Conservation (phyloP, 1,140 invertebrate genomes). For the Eciton burchellii region DNA sequence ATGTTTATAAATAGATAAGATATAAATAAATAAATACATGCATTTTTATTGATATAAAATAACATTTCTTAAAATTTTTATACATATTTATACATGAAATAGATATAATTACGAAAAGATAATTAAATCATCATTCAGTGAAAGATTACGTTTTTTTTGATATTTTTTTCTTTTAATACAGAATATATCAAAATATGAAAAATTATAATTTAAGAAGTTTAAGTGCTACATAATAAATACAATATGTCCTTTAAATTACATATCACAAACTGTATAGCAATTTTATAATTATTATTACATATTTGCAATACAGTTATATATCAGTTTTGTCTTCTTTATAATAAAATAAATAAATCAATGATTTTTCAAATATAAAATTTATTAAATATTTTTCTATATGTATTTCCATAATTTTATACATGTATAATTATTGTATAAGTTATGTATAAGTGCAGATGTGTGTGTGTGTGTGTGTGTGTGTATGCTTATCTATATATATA, state of each 20-base stretch:
- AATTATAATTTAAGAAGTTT: neutral
- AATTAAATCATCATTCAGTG: neutral
- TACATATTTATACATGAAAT: neutral
- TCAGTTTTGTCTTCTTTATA: neutral
- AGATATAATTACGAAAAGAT: neutral
- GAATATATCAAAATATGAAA: conserved; percentile 20
- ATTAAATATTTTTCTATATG: neutral
- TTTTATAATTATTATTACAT: conserved; percentile 14
- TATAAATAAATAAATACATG: conserved; percentile 19
- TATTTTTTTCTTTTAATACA: neutral
- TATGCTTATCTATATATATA: too few species aligned
- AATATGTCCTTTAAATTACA: neutral
- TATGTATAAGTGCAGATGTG: too few species aligned
- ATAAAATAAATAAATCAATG: neutral
- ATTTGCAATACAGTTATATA: conserved; percentile 12
- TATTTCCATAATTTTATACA: too few species aligned
- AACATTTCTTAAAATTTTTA: neutral
- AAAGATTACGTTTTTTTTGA: neutral
- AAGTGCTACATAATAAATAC: neutral
- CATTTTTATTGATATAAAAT: neutral
- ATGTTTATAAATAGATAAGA: conserved; percentile 7
- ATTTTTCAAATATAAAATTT: neutral
- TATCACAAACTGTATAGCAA: conserved; percentile 35
- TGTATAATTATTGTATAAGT: too few species aligned
- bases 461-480: too few species aligned